These are phyloP conservation scores for Helicolenus hilgendorfi DNA, from an alignment of 2,797 vertebrate genomes.

Conservation along the genomic window DNA sequence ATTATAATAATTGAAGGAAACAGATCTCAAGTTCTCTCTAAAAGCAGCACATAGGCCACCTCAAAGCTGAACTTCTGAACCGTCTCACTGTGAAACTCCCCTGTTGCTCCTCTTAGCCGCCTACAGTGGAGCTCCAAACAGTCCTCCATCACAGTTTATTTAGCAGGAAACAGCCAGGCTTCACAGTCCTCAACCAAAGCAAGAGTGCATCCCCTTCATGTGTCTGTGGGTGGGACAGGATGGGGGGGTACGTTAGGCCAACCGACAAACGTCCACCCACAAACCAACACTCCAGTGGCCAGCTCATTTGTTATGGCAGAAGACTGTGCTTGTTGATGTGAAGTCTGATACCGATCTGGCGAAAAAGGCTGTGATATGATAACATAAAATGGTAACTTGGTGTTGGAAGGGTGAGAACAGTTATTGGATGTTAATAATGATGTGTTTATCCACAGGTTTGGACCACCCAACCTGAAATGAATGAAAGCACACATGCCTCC, in stretches of 20 bases:
- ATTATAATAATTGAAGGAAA: background rate
- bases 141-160: conserved; percentile 65
- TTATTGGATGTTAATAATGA: conserved; percentile 7
- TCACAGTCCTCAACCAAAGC: conserved; percentile 50
- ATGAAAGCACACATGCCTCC: background rate
- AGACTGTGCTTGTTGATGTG: conserved; percentile 29
- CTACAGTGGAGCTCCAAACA: conserved; percentile 53
- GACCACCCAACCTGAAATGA: conserved; percentile 30
- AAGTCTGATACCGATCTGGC: conserved; percentile 31
- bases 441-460: background rate
- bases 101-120: conserved; percentile 13
- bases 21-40: background rate
- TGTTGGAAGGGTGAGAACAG: background rate
- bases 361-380: conserved; percentile 15
- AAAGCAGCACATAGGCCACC: conserved; percentile 32
- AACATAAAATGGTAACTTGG: background rate
- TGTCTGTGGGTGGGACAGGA: background rate
- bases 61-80: conserved; percentile 61
- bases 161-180: conserved; percentile 70
- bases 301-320: conserved; percentile 27
- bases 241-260: conserved; percentile 27
- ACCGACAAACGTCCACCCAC: conserved; percentile 27
- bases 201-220: conserved; percentile 26
- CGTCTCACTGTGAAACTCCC: conserved; percentile 5
- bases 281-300: background rate